A percentile compares a stretch with the other conserved stretches of the same genome.
Conservation (phyloP, 2,113 vertebrate genomes). For the Ceratotherium simum region DNA sequence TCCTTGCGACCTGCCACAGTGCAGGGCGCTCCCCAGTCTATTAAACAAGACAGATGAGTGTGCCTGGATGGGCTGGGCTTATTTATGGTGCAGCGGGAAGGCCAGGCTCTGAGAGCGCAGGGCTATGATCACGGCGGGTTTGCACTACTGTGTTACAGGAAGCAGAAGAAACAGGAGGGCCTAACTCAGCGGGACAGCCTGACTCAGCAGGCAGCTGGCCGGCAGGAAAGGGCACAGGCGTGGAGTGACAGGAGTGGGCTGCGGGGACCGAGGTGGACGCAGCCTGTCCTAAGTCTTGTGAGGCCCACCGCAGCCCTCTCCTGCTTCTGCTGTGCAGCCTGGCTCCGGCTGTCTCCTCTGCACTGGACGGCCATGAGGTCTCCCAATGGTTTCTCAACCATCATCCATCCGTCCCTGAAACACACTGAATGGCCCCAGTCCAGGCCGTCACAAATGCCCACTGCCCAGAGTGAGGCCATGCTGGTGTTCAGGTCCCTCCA, state of each 20-base stretch:
- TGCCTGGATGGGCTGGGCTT: conserved; percentile 91
- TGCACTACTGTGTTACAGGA: neutral
- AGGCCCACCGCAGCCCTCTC: neutral
- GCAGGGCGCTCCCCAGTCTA: conserved; percentile 94
- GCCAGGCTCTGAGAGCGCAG: neutral
- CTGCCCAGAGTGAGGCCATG: no score
- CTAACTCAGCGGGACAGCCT: neutral
- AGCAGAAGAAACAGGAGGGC: neutral
- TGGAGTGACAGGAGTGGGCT: neutral
- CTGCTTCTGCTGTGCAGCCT: neutral
- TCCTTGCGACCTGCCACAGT: conserved; percentile 87
- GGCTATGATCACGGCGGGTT: neutral
- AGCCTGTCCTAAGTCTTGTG: rapidly evolving
- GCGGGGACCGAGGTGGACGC: rapidly evolving
- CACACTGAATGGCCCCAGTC: neutral
- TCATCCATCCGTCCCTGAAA: no score
- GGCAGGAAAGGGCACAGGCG: rapidly evolving
- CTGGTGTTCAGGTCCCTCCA: neutral
- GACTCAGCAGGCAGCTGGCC: neutral
- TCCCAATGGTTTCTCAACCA: neutral
- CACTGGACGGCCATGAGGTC: neutral
- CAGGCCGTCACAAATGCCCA: rapidly evolving
- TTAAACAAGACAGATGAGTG: conserved; percentile 96
- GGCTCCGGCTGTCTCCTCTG: neutral
- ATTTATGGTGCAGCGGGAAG: conserved; percentile 87